These are phyloP conservation scores for Porites evermanni DNA, from an alignment of 92 coral and sea anemone genomes.

Conservation along the genomic window DNA sequence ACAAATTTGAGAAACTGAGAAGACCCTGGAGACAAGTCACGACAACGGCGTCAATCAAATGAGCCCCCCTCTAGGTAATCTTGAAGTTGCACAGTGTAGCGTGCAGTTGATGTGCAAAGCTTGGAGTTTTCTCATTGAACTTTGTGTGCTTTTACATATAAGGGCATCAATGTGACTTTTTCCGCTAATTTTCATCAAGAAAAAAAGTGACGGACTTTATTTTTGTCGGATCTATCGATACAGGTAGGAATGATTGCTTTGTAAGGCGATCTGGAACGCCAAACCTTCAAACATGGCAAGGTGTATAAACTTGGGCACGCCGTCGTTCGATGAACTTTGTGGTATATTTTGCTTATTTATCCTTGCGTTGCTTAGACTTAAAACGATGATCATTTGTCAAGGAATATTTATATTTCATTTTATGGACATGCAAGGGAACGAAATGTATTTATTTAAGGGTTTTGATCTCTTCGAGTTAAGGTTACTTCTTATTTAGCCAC, in stretches of 20 bases:
- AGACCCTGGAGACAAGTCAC: background rate
- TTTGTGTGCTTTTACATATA: background rate
- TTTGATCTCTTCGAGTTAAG: background rate
- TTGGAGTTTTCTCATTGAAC: background rate
- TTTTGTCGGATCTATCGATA: conserved; percentile 44
- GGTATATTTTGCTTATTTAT: conserved; percentile 15
- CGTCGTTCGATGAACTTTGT: conserved; percentile 22
- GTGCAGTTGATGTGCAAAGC: background rate
- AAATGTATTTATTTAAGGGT: background rate
- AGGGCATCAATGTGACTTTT: background rate
- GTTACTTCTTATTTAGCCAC: background rate
- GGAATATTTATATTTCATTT: background rate
- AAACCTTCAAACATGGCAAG: conserved; percentile 32
- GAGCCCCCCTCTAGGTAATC: conserved; percentile 18
- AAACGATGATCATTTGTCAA: background rate
- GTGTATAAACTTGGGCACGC: background rate
- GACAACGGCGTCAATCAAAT: background rate
- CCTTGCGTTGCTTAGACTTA: background rate
- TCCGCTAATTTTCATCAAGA: conserved; percentile 12
- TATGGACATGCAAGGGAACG: background rate
- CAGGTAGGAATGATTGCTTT: conserved; percentile 52
- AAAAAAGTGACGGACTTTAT: conserved; percentile 38
- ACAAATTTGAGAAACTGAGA: background rate
- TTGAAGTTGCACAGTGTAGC: background rate
- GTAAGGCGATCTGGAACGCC: conserved; percentile 45